Percentiles rank a stretch among this genome's conserved stretches.
These are phyloP conservation scores for Etheostoma perlongum DNA, from an alignment of 2,797 vertebrate species.

Conservation along the genomic window DNA sequence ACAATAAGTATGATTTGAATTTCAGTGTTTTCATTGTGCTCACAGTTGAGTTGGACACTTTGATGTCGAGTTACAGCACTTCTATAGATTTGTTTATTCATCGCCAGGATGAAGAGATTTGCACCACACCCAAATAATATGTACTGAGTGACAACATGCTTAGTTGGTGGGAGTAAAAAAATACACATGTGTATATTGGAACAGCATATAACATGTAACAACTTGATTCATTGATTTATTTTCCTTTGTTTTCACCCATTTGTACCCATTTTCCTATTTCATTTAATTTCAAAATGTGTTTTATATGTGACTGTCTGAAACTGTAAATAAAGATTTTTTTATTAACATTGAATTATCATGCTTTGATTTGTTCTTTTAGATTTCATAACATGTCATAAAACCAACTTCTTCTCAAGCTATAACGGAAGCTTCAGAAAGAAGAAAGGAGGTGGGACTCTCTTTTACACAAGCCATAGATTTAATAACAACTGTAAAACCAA, in stretches of 20 bases:
- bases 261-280: constrained; percentile 22
- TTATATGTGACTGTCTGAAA: constrained; percentile 28
- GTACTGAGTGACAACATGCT: neutral
- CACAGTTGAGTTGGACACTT: constrained; percentile 11
- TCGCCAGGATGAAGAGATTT: neutral
- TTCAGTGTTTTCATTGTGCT: constrained; percentile 12
- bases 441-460: neutral
- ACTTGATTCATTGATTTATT: neutral
- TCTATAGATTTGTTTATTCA: constrained; percentile 13
- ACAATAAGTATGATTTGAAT: constrained; percentile 14
- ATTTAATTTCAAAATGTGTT: constrained; percentile 49
- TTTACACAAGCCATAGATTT: neutral
- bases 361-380: constrained; percentile 14
- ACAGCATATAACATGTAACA: neutral
- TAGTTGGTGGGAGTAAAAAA: neutral
- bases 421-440: neutral
- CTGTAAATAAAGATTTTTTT: constrained; percentile 74
- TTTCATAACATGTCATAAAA: neutral
- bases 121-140: constrained; percentile 45
- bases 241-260: constrained; percentile 19
- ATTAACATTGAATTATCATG: constrained; percentile 4
- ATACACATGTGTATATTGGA: neutral
- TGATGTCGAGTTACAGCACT: constrained; percentile 10
- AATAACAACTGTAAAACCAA: neutral
- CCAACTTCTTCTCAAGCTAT: neutral